Evolutionary conservation across 2,888 invertebrate genomes (phyloP), one percentile per base, ranked within the genome.

Genomic region (Euplexia lucipara): DNA sequence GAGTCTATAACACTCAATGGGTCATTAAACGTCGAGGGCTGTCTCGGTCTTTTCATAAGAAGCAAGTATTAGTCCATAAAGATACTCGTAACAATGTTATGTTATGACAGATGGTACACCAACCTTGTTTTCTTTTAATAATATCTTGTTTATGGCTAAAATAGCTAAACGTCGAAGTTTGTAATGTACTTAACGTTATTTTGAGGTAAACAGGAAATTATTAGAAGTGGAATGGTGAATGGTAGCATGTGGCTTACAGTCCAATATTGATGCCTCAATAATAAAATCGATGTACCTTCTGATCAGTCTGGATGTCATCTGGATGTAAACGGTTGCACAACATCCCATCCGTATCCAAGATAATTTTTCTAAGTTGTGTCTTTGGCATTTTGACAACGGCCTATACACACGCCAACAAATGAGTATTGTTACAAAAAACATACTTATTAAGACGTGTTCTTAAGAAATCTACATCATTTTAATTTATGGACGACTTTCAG

Each of bases 141-240:
- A 83, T 84, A 66, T 69, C 62, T 60, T 52, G 62, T 78, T 84
- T 83, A 86, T 78, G 79, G 65, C 69, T 70, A 73, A 76, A 84
- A 79, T 47, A 41, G 67, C 56, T 75, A 70, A 62, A 62, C 35
- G 6, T 12, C 6, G n/a, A 10, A 39, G 37, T 26, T 70, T 32
- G 34, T 70, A 48, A n/a, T 34, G 16, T n/a, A n/a, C n/a, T 5
- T 26, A 26, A 39, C 26, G 5, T 49, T 34, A 39, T 26, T 49
- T 51, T 32, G 34, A 9, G 32, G 9, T 18, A 37, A 1, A 14
- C 7, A 4, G 4, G n/a, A 18, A 51, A 20, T 12, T n/a, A 30
- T 20, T 2, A 30, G 49, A 53, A 18, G 26, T 10, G 4, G 12
- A 12, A 0, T 14, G 1, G 3, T n/a, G n/a, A n/a, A n/a, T n/a